A percentile compares a stretch with the other conserved stretches of the same genome.
Evolutionary conservation across 1,140 invertebrate genomes (phyloP).

Genomic region (Artemia franciscana): DNA sequence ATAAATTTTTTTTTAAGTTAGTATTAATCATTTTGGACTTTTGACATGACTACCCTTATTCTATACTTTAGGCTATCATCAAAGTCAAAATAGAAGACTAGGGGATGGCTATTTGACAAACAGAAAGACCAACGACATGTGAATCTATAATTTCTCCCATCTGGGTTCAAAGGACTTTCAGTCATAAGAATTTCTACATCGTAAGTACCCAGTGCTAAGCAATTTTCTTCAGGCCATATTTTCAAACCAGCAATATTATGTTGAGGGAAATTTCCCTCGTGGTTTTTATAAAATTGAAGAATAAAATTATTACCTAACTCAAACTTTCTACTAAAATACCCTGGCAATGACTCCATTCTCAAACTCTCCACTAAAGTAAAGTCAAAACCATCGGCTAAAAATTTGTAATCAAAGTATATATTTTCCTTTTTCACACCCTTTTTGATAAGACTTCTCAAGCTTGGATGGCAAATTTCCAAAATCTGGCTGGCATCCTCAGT

Average conservation of each 20-base stretch:
- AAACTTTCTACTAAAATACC: background rate
- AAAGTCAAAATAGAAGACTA: background rate
- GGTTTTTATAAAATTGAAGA: background rate
- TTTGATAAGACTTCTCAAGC: background rate
- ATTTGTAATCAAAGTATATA: background rate
- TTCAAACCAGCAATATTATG: background rate
- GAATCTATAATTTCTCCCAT: background rate
- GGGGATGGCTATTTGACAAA: background rate
- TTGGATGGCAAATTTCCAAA: background rate
- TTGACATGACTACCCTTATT: background rate
- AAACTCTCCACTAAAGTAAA: background rate
- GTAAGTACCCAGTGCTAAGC: background rate
- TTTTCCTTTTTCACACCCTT: background rate
- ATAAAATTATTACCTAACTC: background rate
- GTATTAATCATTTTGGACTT: too few species aligned
- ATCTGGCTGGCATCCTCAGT: background rate
- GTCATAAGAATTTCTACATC: background rate
- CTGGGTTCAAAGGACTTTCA: background rate
- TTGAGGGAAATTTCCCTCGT: background rate
- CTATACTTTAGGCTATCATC: background rate
- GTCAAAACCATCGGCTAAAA: background rate
- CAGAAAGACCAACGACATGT: background rate
- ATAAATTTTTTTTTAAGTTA: too few species aligned
- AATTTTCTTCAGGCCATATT: background rate
- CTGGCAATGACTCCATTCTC: background rate